Base-by-base conservation (phyloP, 1,140 invertebrate species). In the Grapholita molesta region DNA sequence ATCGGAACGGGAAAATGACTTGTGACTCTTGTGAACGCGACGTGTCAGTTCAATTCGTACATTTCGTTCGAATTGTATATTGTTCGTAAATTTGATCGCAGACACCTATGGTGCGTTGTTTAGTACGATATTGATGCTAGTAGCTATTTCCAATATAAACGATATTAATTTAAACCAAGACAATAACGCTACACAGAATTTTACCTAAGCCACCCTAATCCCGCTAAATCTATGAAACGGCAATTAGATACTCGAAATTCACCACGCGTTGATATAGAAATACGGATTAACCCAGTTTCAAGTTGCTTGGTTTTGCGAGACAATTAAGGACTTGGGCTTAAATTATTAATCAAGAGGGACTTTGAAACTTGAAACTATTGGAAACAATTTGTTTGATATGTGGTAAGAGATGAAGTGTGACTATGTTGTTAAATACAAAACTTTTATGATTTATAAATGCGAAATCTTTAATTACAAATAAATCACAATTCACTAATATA, bases 211-310 rank as follows among this genome's bases (percentile, higher is more conserved):
- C 42, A 1, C 15, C 18, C 4, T 48, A 21, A 48, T 61, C 28
- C 24, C n/a, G 6, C 55, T 30, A 30, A 32, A 61, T 28, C 21
- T 57, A 24, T 15, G 11, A 30, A 61, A 18, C 25, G 15, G 55
- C 24, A 61, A 28, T 61, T 61, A n/a, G n/a, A n/a, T n/a, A 28
- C 53, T 28, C 24, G 25, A 28, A 61, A 57, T 28, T 57, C 53
- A 12, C 24, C 11, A 57, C 9, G 24, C 53, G 53, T 57, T 57
- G 53, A 57, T 57, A 57, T 57, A 57, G 53, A 57, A 57, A 25
- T 57, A n/a, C 12, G 53, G 53, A 57, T 57, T 57, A 57, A 57
- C 53, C 53, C 11, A 57, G 53, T 25, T 25, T 23, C 11, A 57
- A 57, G 53, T 57, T 57, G 15, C 23, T 57, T 12, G 12, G 9